A percentile compares a stretch with the other conserved stretches of the same genome.
Conservation (phyloP, 1,140 invertebrate species). For the Bactericera cockerelli region DNA sequence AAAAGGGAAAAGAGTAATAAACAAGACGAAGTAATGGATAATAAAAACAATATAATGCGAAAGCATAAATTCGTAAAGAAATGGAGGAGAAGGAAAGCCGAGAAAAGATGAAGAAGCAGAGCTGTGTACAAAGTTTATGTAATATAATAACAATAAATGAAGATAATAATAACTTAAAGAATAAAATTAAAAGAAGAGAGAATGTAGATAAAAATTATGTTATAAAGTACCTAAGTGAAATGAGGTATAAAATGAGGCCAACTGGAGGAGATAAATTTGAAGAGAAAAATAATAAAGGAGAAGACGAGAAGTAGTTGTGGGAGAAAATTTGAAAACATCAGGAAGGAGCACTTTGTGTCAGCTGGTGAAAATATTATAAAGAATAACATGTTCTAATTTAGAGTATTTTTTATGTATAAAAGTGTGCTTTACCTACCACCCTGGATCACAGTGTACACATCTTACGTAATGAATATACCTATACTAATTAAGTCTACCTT, state of each 20-base stretch:
- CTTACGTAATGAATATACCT: no score
- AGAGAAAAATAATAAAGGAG: neutral
- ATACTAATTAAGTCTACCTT: no score
- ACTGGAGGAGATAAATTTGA: neutral
- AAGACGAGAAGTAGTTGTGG: neutral
- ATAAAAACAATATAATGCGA: slow-evolving; percentile 5
- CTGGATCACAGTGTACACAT: no score
- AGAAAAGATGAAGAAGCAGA: slow-evolving; percentile 1
- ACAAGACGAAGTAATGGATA: slow-evolving; percentile 7
- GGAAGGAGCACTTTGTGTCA: no score
- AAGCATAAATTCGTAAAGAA: neutral
- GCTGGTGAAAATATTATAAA: no score
- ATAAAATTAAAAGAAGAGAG: neutral
- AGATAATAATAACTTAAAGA: neutral
- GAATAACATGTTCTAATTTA: no score
- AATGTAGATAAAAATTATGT: slow-evolving; percentile 2
- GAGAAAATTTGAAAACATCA: neutral
- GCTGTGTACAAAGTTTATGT: slow-evolving; percentile 1
- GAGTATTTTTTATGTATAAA: no score
- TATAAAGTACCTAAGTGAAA: neutral
- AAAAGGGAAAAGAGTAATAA: slow-evolving; percentile 5
- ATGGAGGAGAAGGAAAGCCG: neutral
- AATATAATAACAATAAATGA: slow-evolving; percentile 3
- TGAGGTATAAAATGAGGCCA: neutral
- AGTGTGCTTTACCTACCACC: no score